Evolutionary conservation across 2,888 invertebrate species (phyloP).

Genomic region (Eremobia ochroleuca): DNA sequence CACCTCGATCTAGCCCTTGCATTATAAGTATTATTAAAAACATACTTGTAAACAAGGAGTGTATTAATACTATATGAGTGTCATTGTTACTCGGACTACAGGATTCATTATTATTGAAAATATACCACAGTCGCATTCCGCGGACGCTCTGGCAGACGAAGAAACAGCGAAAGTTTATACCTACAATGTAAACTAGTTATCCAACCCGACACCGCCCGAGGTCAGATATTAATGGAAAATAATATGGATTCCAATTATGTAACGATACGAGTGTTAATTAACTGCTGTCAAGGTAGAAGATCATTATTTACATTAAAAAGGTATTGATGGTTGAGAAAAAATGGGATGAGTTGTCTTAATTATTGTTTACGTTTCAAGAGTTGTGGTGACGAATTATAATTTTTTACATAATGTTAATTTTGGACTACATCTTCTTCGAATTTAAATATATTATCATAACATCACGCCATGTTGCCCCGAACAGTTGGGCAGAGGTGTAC

Average conservation of each 20-base stretch:
- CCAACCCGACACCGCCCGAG: conserved; percentile 38
- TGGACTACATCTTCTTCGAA: background rate
- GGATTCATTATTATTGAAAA: background rate
- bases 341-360: conserved; percentile 15
- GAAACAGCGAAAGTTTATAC: conserved; percentile 41
- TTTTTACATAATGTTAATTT: background rate
- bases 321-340: conserved; percentile 16
- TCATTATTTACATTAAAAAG: conserved; percentile 52
- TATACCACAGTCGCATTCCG: background rate
- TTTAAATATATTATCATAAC: background rate
- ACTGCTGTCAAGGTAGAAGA: conserved; percentile 40
- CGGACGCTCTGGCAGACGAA: background rate
- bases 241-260: conserved; percentile 47
- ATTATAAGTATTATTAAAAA: background rate
- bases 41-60: background rate
- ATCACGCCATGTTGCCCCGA: no score
- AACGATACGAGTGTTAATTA: conserved; percentile 43
- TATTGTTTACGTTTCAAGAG: conserved; percentile 6
- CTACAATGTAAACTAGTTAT: conserved; percentile 48
- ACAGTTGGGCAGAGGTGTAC: no score
- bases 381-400: background rate
- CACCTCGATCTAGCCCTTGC: background rate
- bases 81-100: background rate
- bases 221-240: conserved; percentile 50
- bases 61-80: background rate